These are phyloP conservation scores for Neolamprologus toae DNA, from an alignment of 2,113 vertebrate genomes.

Conservation along the genomic window DNA sequence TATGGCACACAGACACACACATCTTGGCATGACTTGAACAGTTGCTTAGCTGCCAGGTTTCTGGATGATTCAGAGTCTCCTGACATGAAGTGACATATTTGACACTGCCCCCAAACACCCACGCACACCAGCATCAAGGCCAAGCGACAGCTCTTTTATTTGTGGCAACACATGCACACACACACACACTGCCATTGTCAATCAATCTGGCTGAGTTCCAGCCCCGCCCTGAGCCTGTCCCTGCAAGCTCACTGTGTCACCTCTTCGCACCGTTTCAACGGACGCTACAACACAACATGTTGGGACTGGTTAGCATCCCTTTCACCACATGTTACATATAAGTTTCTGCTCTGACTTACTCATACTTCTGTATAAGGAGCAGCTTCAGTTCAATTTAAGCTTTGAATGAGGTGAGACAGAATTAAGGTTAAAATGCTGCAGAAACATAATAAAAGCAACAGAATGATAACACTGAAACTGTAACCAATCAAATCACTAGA, in stretches of 20 bases:
- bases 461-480: fast-evolving
- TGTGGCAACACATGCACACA: background rate
- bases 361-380: background rate
- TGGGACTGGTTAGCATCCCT: background rate
- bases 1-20: background rate
- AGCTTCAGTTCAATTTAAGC: background rate
- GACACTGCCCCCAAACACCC: background rate
- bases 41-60: background rate
- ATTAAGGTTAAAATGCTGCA: background rate
- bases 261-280: background rate
- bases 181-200: background rate
- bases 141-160: background rate
- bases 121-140: fast-evolving
- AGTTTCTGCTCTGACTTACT: background rate
- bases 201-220: background rate
- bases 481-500: background rate
- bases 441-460: background rate
- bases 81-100: background rate
- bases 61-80: background rate
- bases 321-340: background rate
- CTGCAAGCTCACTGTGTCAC: background rate
- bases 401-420: background rate
- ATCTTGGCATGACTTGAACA: background rate
- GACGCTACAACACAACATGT: background rate
- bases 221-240: fast-evolving